phyloP scores from a whole-genome alignment of 2,888 invertebrate species.

The Lissocephala sabroskyi region DNA sequence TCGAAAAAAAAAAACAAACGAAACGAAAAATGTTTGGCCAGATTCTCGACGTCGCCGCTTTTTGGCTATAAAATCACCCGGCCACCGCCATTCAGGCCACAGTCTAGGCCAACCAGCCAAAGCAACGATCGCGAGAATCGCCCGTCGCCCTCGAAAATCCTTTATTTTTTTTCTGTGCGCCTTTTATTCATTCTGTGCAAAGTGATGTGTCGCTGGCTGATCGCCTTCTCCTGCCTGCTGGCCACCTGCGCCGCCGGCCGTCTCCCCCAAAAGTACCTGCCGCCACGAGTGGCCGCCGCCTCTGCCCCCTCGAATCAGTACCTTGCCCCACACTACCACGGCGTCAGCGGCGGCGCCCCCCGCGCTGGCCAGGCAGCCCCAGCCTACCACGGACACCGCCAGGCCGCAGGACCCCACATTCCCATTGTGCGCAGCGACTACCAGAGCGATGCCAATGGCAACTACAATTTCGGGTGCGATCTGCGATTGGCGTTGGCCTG shows the following conservation, averaged over 20 bases:
- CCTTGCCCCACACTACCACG: constrained; percentile 60
- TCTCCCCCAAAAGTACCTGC: constrained; percentile 63
- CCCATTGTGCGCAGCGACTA: constrained; percentile 77
- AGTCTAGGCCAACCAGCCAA: constrained; percentile 1
- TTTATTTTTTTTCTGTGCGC: constrained; percentile 10
- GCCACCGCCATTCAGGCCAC: constrained; percentile 12
- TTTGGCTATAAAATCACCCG: constrained; percentile 48
- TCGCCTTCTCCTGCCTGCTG: constrained; percentile 31
- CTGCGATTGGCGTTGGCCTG: too few relatives aligned
- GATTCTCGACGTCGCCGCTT: background rate
- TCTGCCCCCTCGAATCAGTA: constrained; percentile 54
- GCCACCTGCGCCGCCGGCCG: constrained; percentile 48
- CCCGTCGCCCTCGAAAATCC: background rate
- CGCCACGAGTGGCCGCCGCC: constrained; percentile 40
- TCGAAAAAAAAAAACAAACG: too few relatives aligned
- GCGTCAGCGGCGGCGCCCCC: constrained; percentile 36
- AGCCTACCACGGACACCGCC: constrained; percentile 2
- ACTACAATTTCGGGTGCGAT: constrained; percentile 79
- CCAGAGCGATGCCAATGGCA: constrained; percentile 77
- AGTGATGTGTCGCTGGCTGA: constrained; percentile 18
- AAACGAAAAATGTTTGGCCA: constrained; percentile 14
- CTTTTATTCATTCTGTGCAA: background rate
- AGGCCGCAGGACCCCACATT: constrained; percentile 71
- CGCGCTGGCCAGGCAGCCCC: constrained; percentile 7
- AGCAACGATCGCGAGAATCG: background rate